Percentiles rank a stretch among this genome's conserved stretches.
phyloP scores from a whole-genome alignment of 2,797 vertebrate genomes.

The Arnoldichthys spilopterus region DNA sequence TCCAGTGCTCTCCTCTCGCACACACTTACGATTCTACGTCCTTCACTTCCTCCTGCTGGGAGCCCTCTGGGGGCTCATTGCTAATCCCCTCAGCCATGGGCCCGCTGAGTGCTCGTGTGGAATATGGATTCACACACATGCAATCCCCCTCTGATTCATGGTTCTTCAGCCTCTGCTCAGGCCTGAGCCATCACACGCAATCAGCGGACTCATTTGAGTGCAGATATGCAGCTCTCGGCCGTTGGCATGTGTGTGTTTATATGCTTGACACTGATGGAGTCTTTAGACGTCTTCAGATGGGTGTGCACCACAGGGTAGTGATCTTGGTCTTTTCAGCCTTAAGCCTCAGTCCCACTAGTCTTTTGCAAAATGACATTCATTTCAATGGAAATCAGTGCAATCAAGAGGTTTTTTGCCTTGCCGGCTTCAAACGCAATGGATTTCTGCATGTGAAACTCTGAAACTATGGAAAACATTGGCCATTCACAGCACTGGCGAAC shows the following conservation, averaged over 20 bases:
- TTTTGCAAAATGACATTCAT: background rate
- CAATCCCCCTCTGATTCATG: slow-evolving; percentile 21
- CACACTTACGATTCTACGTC: slow-evolving; percentile 27
- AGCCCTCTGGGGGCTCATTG: slow-evolving; percentile 42
- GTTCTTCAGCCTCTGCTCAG: background rate
- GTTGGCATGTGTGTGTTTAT: slow-evolving; percentile 1
- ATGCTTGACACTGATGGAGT: background rate
- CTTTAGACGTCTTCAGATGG: background rate
- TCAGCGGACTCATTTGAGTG: slow-evolving; percentile 12
- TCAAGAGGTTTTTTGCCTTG: background rate
- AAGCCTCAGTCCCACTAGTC: background rate
- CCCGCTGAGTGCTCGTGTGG: slow-evolving; percentile 28
- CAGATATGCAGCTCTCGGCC: background rate
- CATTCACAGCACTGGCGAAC: too few species aligned
- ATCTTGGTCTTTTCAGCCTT: background rate
- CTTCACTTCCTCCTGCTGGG: slow-evolving; percentile 47
- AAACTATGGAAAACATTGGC: background rate
- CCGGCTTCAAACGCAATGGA: background rate
- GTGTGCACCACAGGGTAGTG: background rate
- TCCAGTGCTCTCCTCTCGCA: background rate
- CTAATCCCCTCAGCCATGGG: slow-evolving; percentile 48
- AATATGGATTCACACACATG: slow-evolving; percentile 39
- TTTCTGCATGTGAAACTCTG: background rate
- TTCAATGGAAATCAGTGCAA: background rate
- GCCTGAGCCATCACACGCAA: slow-evolving; percentile 20